These are phyloP conservation scores for Ethmia dodecea DNA, from an alignment of 2,888 invertebrate genomes.

Conservation along the genomic window DNA sequence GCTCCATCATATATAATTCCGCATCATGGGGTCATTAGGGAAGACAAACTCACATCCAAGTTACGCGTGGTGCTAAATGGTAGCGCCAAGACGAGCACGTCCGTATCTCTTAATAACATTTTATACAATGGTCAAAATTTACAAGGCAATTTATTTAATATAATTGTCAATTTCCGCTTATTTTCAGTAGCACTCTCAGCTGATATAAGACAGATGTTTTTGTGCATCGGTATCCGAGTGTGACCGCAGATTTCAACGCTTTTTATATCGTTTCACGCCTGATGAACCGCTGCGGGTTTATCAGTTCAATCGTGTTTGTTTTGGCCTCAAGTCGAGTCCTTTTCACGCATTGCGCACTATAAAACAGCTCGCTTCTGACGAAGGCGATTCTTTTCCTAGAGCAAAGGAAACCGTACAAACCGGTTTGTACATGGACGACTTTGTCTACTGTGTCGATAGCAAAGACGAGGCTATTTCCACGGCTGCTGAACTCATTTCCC, in stretches of 20 bases:
- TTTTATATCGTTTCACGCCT: background rate
- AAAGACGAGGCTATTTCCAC: background rate
- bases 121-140: constrained; percentile 1
- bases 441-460: background rate
- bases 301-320: constrained; percentile 9
- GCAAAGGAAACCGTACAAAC: background rate
- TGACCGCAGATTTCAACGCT: background rate
- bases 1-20: background rate
- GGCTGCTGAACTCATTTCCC: background rate
- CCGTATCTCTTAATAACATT: constrained; percentile 1
- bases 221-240: background rate
- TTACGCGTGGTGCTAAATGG: background rate
- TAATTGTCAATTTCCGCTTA: constrained; percentile 2
- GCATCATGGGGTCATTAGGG: constrained; percentile 1
- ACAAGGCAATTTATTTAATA: constrained; percentile 2
- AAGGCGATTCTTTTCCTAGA: background rate
- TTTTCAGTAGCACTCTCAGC: constrained; percentile 1
- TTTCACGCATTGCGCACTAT: constrained; percentile 13
- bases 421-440: background rate
- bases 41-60: constrained; percentile 1
- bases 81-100: background rate
- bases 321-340: constrained; percentile 12
- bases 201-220: constrained; percentile 4
- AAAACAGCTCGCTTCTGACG: constrained; percentile 1
- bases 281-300: constrained; percentile 2